These are phyloP conservation scores for Emydoidea blandingii DNA, from an alignment of 2,797 vertebrate species.

Conservation along the genomic window DNA sequence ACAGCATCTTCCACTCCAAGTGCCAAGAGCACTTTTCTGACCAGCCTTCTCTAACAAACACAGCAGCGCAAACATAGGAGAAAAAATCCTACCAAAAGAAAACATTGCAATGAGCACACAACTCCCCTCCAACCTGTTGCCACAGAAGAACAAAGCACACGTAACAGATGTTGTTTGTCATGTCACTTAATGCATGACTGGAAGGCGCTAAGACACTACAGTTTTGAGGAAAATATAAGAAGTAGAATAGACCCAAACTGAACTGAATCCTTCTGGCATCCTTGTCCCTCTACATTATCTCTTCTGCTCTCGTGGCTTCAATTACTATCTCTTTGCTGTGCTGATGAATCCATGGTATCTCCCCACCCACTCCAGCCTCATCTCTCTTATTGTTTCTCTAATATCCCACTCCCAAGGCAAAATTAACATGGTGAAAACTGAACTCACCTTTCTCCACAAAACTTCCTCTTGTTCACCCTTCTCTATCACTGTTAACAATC, in stretches of 20 bases:
- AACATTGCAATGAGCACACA: background rate
- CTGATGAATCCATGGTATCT: background rate
- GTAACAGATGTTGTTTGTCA: background rate
- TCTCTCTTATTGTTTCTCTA: background rate
- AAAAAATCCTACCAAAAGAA: background rate
- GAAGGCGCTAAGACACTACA: background rate
- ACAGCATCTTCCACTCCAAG: background rate
- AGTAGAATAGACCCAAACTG: background rate
- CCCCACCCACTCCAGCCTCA: background rate
- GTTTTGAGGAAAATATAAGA: background rate
- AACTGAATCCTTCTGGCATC: background rate
- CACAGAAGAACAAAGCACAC: background rate
- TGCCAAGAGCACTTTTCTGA: background rate
- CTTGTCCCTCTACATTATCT: background rate
- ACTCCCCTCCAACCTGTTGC: background rate
- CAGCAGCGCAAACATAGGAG: background rate
- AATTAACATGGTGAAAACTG: background rate
- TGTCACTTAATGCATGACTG: background rate
- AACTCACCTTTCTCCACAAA: too few species aligned
- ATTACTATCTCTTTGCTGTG: background rate
- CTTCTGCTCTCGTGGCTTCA: background rate
- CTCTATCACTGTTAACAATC: too few species aligned
- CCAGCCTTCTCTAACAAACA: background rate
- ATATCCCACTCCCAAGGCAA: background rate
- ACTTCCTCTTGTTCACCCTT: too few species aligned